These are phyloP conservation scores for Meteorus sp. DNA, from an alignment of 1,140 invertebrate genomes.

Conservation along the genomic window DNA sequence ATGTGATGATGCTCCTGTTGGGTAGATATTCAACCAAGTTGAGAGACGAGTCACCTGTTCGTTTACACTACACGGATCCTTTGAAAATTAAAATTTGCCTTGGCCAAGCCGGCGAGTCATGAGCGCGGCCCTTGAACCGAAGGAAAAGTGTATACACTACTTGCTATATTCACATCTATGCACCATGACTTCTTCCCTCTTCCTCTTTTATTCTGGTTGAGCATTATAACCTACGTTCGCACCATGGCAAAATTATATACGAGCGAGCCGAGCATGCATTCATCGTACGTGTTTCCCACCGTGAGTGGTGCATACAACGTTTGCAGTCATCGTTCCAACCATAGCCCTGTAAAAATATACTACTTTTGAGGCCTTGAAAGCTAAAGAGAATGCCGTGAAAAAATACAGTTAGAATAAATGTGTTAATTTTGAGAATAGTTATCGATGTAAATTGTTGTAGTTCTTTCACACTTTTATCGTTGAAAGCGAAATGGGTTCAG, in stretches of 20 bases:
- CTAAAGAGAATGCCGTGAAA: background rate
- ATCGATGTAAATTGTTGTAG: too few relatives aligned
- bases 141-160: slow-evolving; percentile 32
- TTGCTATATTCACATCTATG: slow-evolving; percentile 3
- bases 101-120: slow-evolving; percentile 30
- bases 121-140: slow-evolving; percentile 20
- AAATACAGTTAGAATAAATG: background rate
- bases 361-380: too few relatives aligned
- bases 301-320: background rate
- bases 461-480: too few relatives aligned
- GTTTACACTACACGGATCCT: slow-evolving; percentile 19
- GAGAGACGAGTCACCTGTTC: slow-evolving; percentile 17
- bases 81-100: slow-evolving; percentile 36
- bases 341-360: too few relatives aligned
- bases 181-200: background rate
- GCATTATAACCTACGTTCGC: slow-evolving; percentile 4
- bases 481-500: too few relatives aligned
- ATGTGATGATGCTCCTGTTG: too few relatives aligned
- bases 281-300: slow-evolving; percentile 17
- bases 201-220: background rate
- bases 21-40: too few relatives aligned
- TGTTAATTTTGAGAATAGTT: background rate
- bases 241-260: slow-evolving; percentile 25
- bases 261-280: slow-evolving; percentile 1
- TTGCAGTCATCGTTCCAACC: too few relatives aligned